A percentile compares a stretch with the other conserved stretches of the same genome.
Conservation (phyloP, 1,140 invertebrate species). For the Zaprionus ornatus region DNA sequence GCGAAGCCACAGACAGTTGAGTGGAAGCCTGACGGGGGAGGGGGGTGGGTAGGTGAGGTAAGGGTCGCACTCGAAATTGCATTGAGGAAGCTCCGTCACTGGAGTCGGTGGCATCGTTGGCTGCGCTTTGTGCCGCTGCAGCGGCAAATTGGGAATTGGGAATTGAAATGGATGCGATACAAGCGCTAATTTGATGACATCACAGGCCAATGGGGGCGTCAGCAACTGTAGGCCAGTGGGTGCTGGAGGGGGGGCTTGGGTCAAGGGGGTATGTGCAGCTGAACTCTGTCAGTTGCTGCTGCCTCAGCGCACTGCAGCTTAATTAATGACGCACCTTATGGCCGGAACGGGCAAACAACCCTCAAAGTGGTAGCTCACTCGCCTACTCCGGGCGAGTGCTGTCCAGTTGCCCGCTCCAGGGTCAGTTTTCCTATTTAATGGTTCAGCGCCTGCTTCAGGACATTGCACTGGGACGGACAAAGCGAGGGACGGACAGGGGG, state of each 20-base stretch:
- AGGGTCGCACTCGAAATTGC: constrained; percentile 13
- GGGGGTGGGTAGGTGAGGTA: too few relatives aligned
- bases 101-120: neutral
- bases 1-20: neutral
- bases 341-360: constrained; percentile 16
- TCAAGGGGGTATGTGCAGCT: neutral
- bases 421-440: constrained; percentile 28
- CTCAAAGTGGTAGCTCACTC: constrained; percentile 2
- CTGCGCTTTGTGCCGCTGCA: constrained; percentile 6
- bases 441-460: constrained; percentile 25
- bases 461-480: neutral
- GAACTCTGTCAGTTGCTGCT: neutral
- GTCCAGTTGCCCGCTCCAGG: neutral
- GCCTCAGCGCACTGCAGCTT: constrained; percentile 6
- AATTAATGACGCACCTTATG: constrained; percentile 40
- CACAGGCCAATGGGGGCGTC: constrained; percentile 8
- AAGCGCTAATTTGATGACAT: constrained; percentile 43
- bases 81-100: neutral
- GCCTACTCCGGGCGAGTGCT: neutral
- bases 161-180: constrained; percentile 43
- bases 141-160: constrained; percentile 10
- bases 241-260: neutral
- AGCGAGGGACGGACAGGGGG: neutral
- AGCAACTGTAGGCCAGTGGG: neutral
- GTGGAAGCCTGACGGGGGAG: neutral